Percentiles rank a stretch among this genome's conserved stretches.
Evolutionary conservation across 2,797 vertebrate species (phyloP).

Genomic region (Mergus octosetaceus): DNA sequence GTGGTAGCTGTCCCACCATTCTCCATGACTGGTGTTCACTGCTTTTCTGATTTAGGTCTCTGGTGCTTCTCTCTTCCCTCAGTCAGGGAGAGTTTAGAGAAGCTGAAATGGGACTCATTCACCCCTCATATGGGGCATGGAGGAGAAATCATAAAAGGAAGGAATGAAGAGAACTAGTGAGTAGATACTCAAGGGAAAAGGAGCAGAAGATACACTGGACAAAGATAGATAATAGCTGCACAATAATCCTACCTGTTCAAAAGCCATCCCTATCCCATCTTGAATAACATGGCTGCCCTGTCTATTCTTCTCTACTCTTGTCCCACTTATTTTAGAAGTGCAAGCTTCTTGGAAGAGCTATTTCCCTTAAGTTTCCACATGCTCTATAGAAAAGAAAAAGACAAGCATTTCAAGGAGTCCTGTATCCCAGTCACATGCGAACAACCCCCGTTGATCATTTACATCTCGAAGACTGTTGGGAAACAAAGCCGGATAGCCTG

Average conservation of each 20-base stretch:
- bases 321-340: not conserved
- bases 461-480: not conserved
- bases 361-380: not conserved
- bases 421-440: not conserved
- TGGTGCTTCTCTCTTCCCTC: not conserved
- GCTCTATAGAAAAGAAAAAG: not conserved
- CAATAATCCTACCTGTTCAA: not conserved
- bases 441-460: not conserved
- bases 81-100: not conserved
- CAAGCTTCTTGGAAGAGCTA: not conserved
- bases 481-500: not conserved
- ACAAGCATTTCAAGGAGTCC: not conserved
- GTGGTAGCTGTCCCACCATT: not conserved
- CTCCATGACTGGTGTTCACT: not conserved
- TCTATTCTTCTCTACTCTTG: not conserved
- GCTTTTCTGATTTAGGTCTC: not conserved
- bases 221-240: not conserved
- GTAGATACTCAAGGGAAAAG: not conserved
- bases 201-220: not conserved
- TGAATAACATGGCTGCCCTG: not conserved
- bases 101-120: not conserved
- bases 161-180: not conserved
- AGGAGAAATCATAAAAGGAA: not conserved
- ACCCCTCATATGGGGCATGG: not conserved
- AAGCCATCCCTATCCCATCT: not conserved